Percentiles rank a stretch among this genome's conserved stretches.
These are phyloP conservation scores for Sapayoa aenigma DNA, from an alignment of 2,113 vertebrate genomes.

Conservation along the genomic window DNA sequence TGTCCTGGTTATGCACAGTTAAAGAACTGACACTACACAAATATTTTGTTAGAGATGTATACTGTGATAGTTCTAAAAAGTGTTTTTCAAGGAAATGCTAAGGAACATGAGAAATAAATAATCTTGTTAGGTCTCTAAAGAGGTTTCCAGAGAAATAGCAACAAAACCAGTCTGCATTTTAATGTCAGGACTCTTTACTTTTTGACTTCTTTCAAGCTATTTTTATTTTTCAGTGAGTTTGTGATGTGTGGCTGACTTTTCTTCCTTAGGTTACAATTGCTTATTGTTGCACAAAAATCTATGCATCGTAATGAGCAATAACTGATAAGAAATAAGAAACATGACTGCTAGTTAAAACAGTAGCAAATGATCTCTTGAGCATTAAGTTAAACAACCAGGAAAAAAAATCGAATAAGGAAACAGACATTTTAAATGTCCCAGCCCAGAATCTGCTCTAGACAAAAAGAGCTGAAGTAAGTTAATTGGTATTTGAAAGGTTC, in stretches of 20 bases:
- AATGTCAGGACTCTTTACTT: not conserved
- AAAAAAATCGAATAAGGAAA: not conserved
- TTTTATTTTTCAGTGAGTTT: not conserved
- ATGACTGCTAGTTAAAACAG: constrained; percentile 25
- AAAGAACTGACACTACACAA: not conserved
- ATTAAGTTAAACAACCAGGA: not conserved
- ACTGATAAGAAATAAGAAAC: constrained; percentile 17
- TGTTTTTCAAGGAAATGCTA: not conserved
- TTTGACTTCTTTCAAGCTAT: not conserved
- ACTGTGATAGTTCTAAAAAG: not conserved
- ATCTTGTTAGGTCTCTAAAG: not conserved
- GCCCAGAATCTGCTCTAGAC: not conserved
- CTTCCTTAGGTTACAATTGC: not conserved
- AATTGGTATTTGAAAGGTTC: constrained; percentile 6
- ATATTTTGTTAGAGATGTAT: not conserved
- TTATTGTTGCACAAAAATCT: constrained; percentile 14
- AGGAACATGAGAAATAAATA: not conserved
- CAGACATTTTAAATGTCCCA: not conserved
- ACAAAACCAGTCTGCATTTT: not conserved
- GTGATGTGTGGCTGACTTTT: not conserved
- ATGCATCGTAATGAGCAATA: constrained; percentile 27
- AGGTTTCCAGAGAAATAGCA: not conserved
- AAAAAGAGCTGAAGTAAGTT: not conserved
- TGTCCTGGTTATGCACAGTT: not conserved
- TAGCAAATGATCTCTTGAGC: not conserved